Evolutionary conservation across 2,888 invertebrate species (phyloP).

Genomic region (Eristalis tenax): DNA sequence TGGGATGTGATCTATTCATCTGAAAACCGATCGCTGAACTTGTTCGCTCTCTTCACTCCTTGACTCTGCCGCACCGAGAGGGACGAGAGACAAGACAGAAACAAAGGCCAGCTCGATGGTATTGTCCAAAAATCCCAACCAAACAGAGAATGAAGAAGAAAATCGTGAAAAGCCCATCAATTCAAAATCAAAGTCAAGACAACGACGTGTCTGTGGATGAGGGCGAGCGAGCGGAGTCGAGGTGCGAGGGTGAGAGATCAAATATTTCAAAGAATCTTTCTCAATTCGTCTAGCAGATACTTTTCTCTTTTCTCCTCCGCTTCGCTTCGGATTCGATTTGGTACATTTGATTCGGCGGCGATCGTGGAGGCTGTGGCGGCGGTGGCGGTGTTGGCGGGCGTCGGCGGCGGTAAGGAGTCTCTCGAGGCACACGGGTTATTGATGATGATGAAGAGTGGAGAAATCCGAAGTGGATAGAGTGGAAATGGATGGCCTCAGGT

Average conservation of each 20-base stretch:
- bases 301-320: neutral
- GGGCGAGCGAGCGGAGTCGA: neutral
- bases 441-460: constrained; percentile 56
- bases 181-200: neutral
- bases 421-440: constrained; percentile 41
- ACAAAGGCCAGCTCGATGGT: constrained; percentile 48
- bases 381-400: neutral
- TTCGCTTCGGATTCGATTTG: constrained; percentile 45
- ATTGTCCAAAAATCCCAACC: constrained; percentile 47
- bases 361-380: neutral
- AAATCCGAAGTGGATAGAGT: constrained; percentile 44
- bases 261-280: constrained; percentile 40
- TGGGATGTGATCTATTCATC: constrained; percentile 43
- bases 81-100: constrained; percentile 3
- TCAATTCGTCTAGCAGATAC: constrained; percentile 30
- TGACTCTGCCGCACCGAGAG: neutral
- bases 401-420: neutral
- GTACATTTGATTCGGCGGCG: constrained; percentile 48
- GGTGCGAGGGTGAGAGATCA: constrained; percentile 11
- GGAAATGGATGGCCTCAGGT: constrained; percentile 53
- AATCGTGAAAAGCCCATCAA: constrained; percentile 1
- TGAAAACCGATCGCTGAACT: constrained; percentile 57
- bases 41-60: constrained; percentile 45
- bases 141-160: constrained; percentile 10
- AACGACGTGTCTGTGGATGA: neutral